Percentiles rank a stretch among this genome's conserved stretches.
Evolutionary conservation across 1,140 invertebrate genomes (phyloP).

Genomic region (Alviniconcha marisindica): DNA sequence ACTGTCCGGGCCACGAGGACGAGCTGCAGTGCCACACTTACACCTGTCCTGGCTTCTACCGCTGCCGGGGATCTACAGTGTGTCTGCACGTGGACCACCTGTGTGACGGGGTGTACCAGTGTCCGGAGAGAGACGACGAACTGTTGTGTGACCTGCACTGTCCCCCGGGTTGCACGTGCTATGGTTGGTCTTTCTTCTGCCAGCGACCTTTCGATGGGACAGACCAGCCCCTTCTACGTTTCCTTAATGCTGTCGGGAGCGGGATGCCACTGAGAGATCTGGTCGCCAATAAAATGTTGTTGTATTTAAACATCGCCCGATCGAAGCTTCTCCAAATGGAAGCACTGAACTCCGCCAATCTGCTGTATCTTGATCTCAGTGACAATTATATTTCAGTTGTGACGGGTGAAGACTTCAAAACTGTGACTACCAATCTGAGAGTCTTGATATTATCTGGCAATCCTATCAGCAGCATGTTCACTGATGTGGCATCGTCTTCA

Average conservation of each 20-base stretch:
- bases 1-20: not conserved
- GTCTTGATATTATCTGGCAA: constrained; percentile 25
- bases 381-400: constrained; percentile 28
- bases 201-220: not conserved
- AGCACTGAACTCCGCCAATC: not conserved
- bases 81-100: constrained; percentile 33
- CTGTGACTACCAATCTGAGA: constrained; percentile 9
- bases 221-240: not conserved
- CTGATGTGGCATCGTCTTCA: not conserved
- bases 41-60: constrained; percentile 38
- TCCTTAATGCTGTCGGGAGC: not conserved
- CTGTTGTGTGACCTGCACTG: constrained; percentile 28
- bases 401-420: not conserved
- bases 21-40: constrained; percentile 11
- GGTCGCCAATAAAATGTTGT: not conserved
- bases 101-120: constrained; percentile 26
- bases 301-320: not conserved
- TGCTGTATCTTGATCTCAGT: constrained; percentile 21
- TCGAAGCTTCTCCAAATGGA: not conserved
- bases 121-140: constrained; percentile 41
- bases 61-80: constrained; percentile 4
- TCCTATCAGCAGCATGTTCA: not conserved
- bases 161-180: constrained; percentile 49
- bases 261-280: not conserved
- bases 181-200: constrained; percentile 9